Evolutionary conservation across 2,113 vertebrate genomes (phyloP).

Genomic region (Tursiops truncatus): DNA sequence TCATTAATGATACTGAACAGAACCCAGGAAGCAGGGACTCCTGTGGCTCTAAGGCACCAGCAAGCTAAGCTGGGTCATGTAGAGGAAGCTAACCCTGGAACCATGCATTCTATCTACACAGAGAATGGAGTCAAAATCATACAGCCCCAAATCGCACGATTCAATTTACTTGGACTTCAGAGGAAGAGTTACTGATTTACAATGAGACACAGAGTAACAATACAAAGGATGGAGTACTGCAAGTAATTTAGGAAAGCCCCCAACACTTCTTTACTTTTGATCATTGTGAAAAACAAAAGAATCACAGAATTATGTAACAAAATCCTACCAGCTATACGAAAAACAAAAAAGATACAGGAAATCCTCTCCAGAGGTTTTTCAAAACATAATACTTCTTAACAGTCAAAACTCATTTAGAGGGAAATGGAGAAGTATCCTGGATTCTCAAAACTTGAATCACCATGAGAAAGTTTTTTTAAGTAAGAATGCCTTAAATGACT

Average conservation of each 20-base stretch:
- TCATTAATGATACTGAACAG: background rate
- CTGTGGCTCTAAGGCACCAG: background rate
- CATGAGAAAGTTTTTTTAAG: background rate
- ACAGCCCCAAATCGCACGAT: background rate
- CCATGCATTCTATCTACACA: background rate
- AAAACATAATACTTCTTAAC: slow-evolving; percentile 7
- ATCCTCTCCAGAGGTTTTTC: background rate
- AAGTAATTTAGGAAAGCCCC: background rate
- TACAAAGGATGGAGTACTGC: background rate
- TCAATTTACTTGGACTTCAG: background rate
- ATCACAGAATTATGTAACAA: background rate
- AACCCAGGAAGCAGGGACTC: background rate
- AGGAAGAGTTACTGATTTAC: background rate
- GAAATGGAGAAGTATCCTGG: background rate
- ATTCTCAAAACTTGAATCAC: background rate
- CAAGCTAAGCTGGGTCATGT: background rate
- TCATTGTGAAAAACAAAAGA: slow-evolving; percentile 17
- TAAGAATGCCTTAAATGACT: slow-evolving; percentile 33
- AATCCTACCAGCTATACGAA: background rate
- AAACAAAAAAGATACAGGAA: slow-evolving; percentile 10
- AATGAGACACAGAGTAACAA: background rate
- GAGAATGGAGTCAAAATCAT: background rate
- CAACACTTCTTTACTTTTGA: background rate
- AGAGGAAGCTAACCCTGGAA: background rate
- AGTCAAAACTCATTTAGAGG: background rate